A percentile compares a stretch with the other conserved stretches of the same genome.
phyloP scores from a whole-genome alignment of 2,797 vertebrate species.

The Pangasius krempfi region DNA sequence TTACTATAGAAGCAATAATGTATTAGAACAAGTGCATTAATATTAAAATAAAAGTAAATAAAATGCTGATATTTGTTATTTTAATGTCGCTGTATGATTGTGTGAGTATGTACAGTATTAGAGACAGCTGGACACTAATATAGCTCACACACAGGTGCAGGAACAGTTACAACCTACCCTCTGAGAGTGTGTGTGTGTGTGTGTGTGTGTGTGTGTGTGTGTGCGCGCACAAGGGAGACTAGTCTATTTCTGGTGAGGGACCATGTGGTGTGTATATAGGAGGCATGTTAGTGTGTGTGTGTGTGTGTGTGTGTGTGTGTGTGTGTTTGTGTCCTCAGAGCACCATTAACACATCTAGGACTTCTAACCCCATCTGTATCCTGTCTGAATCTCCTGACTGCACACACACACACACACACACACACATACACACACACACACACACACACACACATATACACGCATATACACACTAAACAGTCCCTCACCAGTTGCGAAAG shows the following conservation, averaged over 20 bases:
- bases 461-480: no score
- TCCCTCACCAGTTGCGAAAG: neutral
- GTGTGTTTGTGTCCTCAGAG: neutral
- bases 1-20: neutral
- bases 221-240: neutral
- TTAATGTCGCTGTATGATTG: neutral
- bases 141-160: neutral
- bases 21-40: no score
- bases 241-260: slow-evolving; percentile 1
- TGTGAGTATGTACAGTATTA: neutral
- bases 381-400: slow-evolving; percentile 51
- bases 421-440: neutral
- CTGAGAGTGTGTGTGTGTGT: neutral
- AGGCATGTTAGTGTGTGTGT: neutral
- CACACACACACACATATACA: neutral
- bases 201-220: neutral
- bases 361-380: slow-evolving; percentile 56
- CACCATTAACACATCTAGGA: slow-evolving; percentile 32
- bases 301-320: neutral
- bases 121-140: neutral
- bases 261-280: neutral
- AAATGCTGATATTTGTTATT: neutral
- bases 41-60: neutral
- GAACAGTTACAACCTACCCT: neutral
- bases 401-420: slow-evolving; percentile 8